A percentile compares a stretch with the other conserved stretches of the same genome.
These are phyloP conservation scores for Eulemur albifrons DNA, from an alignment of 2,797 vertebrate species.

Conservation along the genomic window DNA sequence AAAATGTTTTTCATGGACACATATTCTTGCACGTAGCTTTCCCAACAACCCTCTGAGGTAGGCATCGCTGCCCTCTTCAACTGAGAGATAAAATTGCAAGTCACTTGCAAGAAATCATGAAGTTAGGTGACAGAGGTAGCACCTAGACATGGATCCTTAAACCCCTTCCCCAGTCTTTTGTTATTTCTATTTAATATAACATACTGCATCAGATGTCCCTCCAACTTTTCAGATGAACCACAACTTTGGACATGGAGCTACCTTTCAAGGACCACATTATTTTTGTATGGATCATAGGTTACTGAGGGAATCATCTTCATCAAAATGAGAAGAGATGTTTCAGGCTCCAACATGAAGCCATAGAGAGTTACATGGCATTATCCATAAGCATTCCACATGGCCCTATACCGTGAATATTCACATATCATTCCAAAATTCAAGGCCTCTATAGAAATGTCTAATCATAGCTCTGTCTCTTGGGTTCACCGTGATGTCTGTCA, in stretches of 20 bases:
- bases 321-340: background rate
- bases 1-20: background rate
- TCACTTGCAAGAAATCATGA: background rate
- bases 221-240: background rate
- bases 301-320: background rate
- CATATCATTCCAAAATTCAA: background rate
- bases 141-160: background rate
- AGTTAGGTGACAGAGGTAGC: background rate
- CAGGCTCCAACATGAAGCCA: background rate
- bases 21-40: background rate
- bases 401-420: background rate
- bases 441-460: background rate
- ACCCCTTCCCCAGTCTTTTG: fast-evolving
- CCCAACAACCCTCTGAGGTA: background rate
- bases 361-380: background rate
- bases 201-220: background rate
- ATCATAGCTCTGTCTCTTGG: background rate
- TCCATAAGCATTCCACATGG: background rate
- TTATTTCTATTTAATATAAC: background rate
- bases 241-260: background rate
- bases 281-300: background rate
- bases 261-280: background rate
- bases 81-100: background rate
- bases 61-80: background rate
- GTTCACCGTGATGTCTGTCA: background rate